Evolutionary conservation across 2,888 invertebrate species (phyloP).

Genomic region (Chaetogeoica ovagalla): DNA sequence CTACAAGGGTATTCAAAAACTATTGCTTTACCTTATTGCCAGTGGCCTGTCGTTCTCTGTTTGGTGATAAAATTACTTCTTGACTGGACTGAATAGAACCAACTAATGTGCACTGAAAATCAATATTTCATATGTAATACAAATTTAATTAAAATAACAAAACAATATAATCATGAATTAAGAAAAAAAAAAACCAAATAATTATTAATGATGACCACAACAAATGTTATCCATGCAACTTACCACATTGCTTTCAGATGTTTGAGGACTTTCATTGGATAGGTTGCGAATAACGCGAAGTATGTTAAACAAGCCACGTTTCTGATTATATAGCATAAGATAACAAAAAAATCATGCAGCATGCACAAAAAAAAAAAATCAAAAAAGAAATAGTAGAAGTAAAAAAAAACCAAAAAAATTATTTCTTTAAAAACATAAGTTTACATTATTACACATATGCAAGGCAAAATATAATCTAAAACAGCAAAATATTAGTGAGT

Average conservation of each 20-base stretch:
- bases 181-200: slow-evolving; percentile 24
- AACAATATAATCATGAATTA: not conserved
- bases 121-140: slow-evolving; percentile 52
- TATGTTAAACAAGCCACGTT: slow-evolving; percentile 48
- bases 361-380: slow-evolving; percentile 49
- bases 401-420: slow-evolving; percentile 7
- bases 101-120: slow-evolving; percentile 85
- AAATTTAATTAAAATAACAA: not conserved
- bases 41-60: slow-evolving; percentile 80
- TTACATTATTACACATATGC: not conserved
- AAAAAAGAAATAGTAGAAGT: slow-evolving; percentile 53
- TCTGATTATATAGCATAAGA: slow-evolving; percentile 47
- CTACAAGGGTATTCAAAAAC: not conserved
- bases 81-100: slow-evolving; percentile 89
- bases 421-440: slow-evolving; percentile 11
- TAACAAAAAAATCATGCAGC: slow-evolving; percentile 45
- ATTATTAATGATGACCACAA: slow-evolving; percentile 2
- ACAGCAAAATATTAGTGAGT: not conserved
- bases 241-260: slow-evolving; percentile 41
- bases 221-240: slow-evolving; percentile 26
- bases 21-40: slow-evolving; percentile 72
- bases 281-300: slow-evolving; percentile 47
- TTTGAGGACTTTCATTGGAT: slow-evolving; percentile 38
- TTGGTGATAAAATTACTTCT: slow-evolving; percentile 85
- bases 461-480: not conserved